Evolutionary conservation across 1,140 invertebrate species (phyloP).

Genomic region (Pogonus chalceus): DNA sequence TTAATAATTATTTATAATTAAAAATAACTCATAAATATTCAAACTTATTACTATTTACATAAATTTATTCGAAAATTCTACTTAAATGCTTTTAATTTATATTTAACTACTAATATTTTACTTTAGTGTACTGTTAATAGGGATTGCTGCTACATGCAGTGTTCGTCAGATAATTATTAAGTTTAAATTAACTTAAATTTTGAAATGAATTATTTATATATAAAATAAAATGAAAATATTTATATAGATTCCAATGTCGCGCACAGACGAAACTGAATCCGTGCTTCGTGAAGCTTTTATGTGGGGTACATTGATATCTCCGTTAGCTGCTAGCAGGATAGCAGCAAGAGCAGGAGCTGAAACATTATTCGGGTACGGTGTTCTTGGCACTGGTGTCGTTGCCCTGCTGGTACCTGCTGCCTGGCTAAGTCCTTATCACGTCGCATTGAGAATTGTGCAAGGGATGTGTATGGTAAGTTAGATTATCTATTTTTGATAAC

Average conservation of each 20-base stretch:
- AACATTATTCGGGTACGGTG: constrained; percentile 43
- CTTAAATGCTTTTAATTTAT: no score
- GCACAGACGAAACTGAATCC: constrained; percentile 42
- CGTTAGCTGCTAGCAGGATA: constrained; percentile 44
- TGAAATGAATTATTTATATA: not conserved
- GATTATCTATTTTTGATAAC: not conserved
- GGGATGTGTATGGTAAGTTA: constrained; percentile 43
- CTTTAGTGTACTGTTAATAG: no score
- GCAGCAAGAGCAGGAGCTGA: constrained; percentile 45
- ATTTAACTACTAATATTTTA: no score
- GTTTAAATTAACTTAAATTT: no score
- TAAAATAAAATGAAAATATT: not conserved
- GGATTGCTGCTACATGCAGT: no score
- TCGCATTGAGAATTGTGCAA: constrained; percentile 43
- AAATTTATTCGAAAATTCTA: no score
- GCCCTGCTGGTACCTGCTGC: constrained; percentile 45
- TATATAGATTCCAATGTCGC: constrained; percentile 39
- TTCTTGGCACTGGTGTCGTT: constrained; percentile 43
- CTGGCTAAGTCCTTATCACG: constrained; percentile 47
- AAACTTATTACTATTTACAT: no score
- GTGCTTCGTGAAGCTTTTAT: constrained; percentile 46
- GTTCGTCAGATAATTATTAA: no score
- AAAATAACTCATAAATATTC: no score
- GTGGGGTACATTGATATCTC: constrained; percentile 46
- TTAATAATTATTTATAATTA: no score